Base-by-base conservation (phyloP, 2,888 invertebrate species). In the Amphipyra berbera region DNA sequence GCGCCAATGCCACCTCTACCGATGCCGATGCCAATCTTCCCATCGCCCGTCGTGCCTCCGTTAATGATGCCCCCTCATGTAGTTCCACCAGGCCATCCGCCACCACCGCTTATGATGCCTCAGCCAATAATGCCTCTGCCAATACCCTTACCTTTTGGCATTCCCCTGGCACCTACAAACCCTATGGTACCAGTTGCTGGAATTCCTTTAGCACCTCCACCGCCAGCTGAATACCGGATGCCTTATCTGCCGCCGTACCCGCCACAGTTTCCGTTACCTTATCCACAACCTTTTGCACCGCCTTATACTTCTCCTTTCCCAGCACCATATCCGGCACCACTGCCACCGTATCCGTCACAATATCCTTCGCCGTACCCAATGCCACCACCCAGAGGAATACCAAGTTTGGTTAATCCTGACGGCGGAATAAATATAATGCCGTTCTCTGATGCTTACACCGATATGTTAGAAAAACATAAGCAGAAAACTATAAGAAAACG, bases 341-440 rank as follows among this genome's bases (percentile, higher is more conserved):
- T 47, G 0, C 35, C 35, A 35, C 55, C 53, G 0, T 62, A 48
- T 35, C 9, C 54, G 6, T 9, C 62, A 8, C 42, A 33, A 0
- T 68, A 52, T 62, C 45, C 61, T 13, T 15, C 57, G 0, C 61
- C 64, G 0, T 71, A 61, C 13, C 68, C 61, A 12, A 57, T 58
- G 30, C 49, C 47, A 37, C 64, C 67, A 45, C 69, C 27, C 12
- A 66, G 46, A 8, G 91, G 91, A 0, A 41, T 94, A 64, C 86
- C 88, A 6, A 92, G 92, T 0, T 40, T 93, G 2, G 90, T 92
- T 0, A 82, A 88, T 1, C 68, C 68, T 0, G 90, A 90, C 58
- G 92, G 92, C 1, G 94, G 92, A 0, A 88, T 95, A 8, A 94
- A 94, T 47, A 86, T 95, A 12, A 68, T 94, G 52, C 94, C 94